Conservation (phyloP, 2,113 vertebrate genomes). For the Paramormyrops kingsleyae region DNA sequence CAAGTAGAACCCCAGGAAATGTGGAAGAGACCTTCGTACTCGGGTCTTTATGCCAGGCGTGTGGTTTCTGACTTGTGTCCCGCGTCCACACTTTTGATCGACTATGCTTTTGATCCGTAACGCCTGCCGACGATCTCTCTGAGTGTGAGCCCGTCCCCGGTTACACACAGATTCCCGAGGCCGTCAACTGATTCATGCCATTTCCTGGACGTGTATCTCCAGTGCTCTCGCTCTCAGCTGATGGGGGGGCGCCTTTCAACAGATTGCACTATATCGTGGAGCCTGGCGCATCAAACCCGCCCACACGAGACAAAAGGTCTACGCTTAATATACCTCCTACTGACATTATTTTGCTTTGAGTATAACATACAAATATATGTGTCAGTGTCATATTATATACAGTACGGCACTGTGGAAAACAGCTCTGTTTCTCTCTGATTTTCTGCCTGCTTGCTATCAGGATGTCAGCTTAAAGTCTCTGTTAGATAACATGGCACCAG, state of each 20-base stretch:
- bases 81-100: background rate
- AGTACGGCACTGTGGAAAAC: background rate
- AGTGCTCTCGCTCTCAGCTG: background rate
- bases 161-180: background rate
- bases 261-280: background rate
- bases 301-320: background rate
- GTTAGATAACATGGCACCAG: background rate
- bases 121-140: background rate
- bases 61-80: background rate
- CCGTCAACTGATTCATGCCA: background rate
- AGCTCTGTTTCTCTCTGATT: background rate
- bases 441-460: background rate
- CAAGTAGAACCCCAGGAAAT: background rate
- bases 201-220: background rate
- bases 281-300: background rate
- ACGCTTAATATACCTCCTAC: background rate
- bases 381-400: background rate
- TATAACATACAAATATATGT: background rate
- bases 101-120: background rate
- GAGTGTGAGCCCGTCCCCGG: background rate
- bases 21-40: background rate
- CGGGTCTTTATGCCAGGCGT: background rate
- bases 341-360: background rate
- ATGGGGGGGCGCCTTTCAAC: background rate
- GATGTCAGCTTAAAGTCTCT: background rate